These are phyloP conservation scores for Muscicapa comitata DNA, from an alignment of 2,797 vertebrate species.

Conservation along the genomic window DNA sequence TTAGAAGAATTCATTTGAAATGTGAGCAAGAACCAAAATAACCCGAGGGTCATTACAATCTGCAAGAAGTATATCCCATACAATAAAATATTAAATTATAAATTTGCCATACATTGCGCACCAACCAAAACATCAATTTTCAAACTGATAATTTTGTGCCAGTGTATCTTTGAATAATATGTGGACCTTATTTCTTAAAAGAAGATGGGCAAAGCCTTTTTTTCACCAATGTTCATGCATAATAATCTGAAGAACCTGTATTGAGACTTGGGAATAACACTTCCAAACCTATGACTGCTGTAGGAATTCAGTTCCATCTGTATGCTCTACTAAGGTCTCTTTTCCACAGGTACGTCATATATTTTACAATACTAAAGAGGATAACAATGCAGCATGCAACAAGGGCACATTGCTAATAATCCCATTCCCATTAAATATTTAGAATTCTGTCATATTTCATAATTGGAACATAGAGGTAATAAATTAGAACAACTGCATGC, in stretches of 20 bases:
- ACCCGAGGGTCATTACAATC: neutral
- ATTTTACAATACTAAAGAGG: constrained; percentile 25
- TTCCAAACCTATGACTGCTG: neutral
- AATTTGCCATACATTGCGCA: neutral
- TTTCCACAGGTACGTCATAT: neutral
- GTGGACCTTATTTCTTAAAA: neutral
- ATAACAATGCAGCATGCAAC: neutral
- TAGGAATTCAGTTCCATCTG: constrained; percentile 22
- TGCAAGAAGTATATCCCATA: neutral
- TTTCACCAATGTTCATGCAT: neutral
- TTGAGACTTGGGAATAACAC: neutral
- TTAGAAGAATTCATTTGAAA: neutral
- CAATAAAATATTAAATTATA: neutral
- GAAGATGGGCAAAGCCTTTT: neutral
- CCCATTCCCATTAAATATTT: constrained; percentile 21
- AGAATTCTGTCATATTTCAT: constrained; percentile 15
- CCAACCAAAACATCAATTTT: neutral
- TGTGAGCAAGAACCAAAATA: neutral
- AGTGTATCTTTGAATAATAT: neutral
- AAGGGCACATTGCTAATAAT: constrained; percentile 19
- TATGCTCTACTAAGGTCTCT: neutral
- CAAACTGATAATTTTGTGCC: neutral
- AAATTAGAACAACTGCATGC: neutral
- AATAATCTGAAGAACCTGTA: neutral
- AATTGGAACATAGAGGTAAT: neutral